These are phyloP conservation scores for Zosterops japonicus DNA, from an alignment of 2,113 vertebrate species.

Conservation along the genomic window DNA sequence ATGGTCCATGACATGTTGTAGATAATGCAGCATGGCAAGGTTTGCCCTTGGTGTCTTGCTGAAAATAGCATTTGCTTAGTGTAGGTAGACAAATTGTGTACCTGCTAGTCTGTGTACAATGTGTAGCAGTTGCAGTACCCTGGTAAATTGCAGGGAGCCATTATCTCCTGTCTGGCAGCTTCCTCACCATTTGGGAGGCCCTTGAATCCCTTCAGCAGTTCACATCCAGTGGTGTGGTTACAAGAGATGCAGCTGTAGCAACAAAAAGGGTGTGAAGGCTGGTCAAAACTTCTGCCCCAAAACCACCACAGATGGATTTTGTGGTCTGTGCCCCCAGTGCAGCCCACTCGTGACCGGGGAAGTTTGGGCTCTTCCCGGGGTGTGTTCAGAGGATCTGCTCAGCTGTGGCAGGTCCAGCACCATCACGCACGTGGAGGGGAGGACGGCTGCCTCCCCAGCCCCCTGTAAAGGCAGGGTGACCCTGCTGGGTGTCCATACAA, in stretches of 20 bases:
- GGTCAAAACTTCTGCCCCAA: background rate
- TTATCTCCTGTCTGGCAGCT: background rate
- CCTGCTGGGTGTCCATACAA: background rate
- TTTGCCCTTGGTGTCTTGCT: background rate
- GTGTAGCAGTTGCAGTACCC: background rate
- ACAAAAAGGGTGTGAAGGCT: background rate
- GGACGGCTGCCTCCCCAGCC: background rate
- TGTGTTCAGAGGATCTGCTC: background rate
- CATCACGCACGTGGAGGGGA: background rate
- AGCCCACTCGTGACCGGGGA: rapidly evolving
- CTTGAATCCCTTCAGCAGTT: background rate
- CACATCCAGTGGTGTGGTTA: background rate
- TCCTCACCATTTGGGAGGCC: background rate
- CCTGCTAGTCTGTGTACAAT: background rate
- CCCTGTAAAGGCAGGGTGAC: background rate
- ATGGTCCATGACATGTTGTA: background rate
- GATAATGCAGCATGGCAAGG: background rate
- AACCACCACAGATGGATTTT: background rate
- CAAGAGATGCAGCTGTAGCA: background rate
- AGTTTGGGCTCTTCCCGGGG: background rate
- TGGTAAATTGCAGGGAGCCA: background rate
- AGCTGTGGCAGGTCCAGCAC: background rate
- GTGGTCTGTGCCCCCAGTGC: rapidly evolving
- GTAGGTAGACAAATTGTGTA: background rate
- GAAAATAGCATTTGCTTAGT: background rate